A percentile compares a stretch with the other conserved stretches of the same genome.
Conservation (phyloP, 2,113 vertebrate genomes). For the Percina caprodes region DNA sequence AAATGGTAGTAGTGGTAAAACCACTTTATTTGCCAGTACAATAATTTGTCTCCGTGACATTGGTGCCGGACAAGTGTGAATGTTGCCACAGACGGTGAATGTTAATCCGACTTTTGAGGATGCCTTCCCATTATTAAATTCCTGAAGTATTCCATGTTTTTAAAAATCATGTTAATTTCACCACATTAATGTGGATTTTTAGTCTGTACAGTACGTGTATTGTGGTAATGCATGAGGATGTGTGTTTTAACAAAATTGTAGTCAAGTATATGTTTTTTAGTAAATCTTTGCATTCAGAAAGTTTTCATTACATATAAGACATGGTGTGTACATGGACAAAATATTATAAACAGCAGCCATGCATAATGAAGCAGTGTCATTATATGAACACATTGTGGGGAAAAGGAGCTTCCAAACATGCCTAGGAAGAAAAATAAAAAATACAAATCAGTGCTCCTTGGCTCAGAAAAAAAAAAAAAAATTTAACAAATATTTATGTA, state of each 20-base stretch:
- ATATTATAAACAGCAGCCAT: background rate
- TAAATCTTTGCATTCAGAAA: background rate
- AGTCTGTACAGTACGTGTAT: background rate
- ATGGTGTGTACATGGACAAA: background rate
- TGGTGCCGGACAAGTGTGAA: background rate
- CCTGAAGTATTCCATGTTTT: background rate
- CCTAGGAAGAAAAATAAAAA: background rate
- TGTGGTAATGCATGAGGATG: no score
- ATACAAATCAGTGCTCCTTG: background rate
- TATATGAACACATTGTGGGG: background rate
- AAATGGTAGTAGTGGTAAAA: background rate
- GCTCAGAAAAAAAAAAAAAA: background rate
- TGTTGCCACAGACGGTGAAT: background rate
- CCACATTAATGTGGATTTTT: background rate
- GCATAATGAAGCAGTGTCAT: background rate
- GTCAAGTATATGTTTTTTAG: background rate
- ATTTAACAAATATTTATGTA: background rate
- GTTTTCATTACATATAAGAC: background rate
- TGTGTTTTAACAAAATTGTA: background rate
- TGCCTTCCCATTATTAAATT: background rate
- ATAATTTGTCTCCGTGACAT: background rate
- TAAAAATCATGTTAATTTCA: background rate
- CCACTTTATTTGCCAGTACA: background rate
- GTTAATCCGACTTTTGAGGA: background rate
- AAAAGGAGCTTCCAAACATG: background rate